These are phyloP conservation scores for Aproaerema taeniolella DNA, from an alignment of 2,888 invertebrate genomes.

Conservation along the genomic window DNA sequence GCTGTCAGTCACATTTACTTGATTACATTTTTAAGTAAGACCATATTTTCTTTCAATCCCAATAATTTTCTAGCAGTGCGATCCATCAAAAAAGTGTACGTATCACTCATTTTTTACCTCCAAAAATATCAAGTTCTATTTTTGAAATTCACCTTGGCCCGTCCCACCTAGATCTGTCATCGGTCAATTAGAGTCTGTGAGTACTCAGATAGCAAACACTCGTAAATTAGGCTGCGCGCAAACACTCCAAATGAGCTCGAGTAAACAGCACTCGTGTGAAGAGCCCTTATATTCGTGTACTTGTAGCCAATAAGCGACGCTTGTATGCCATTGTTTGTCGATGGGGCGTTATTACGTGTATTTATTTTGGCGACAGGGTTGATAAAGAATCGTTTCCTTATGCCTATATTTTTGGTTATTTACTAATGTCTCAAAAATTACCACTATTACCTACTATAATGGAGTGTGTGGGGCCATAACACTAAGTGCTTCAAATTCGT, in stretches of 20 bases:
- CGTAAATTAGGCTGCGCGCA: conserved; percentile 68
- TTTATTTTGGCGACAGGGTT: conserved; percentile 11
- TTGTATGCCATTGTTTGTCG: conserved; percentile 18
- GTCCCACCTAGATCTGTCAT: conserved; percentile 40
- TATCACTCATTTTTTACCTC: too few species aligned
- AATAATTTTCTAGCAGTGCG: too few species aligned
- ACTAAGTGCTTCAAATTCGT: too few species aligned
- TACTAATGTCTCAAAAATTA: too few species aligned
- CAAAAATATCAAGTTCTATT: background rate
- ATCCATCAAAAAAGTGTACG: too few species aligned
- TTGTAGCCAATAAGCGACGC: conserved; percentile 60
- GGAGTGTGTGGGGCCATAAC: too few species aligned
- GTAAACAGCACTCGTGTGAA: conserved; percentile 57
- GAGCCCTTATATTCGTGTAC: conserved; percentile 41
- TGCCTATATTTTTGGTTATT: too few species aligned
- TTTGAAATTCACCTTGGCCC: background rate
- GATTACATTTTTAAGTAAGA: too few species aligned
- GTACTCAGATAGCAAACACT: conserved; percentile 53
- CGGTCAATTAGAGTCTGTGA: conserved; percentile 52
- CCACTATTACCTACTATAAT: too few species aligned
- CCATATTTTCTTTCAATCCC: too few species aligned
- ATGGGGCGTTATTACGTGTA: conserved; percentile 17
- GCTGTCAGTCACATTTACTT: too few species aligned
- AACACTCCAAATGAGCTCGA: conserved; percentile 65
- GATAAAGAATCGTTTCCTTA: background rate